A percentile compares a stretch with the other conserved stretches of the same genome.
Evolutionary conservation across 2,797 vertebrate genomes (phyloP).

Genomic region (Delichon dasypus): DNA sequence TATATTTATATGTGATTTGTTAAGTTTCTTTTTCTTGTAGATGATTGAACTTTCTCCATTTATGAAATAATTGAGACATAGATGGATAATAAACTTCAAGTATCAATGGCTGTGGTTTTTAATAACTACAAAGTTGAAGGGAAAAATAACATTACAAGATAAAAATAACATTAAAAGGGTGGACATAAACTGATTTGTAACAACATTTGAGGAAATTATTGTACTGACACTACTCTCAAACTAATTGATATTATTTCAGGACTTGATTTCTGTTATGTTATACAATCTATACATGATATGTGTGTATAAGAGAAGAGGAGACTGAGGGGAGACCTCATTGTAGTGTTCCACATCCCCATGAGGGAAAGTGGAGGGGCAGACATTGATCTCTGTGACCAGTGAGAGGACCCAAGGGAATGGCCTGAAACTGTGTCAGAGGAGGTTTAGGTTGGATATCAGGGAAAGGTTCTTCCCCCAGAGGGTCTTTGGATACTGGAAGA

Average conservation of each 20-base stretch:
- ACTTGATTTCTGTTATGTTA: neutral
- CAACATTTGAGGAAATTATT: neutral
- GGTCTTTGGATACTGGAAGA: neutral
- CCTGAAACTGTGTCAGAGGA: neutral
- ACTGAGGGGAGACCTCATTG: neutral
- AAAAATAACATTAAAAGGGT: neutral
- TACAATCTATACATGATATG: neutral
- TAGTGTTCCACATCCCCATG: accelerated
- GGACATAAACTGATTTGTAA: neutral
- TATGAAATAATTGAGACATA: neutral
- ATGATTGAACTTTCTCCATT: neutral
- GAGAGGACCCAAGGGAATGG: neutral
- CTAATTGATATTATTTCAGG: neutral
- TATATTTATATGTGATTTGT: neutral
- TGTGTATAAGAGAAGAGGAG: neutral
- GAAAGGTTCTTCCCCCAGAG: neutral
- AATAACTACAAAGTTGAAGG: neutral
- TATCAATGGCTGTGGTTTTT: neutral
- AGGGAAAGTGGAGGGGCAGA: neutral
- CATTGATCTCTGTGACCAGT: neutral
- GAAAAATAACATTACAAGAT: neutral
- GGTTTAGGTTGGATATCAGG: neutral
- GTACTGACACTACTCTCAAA: neutral
- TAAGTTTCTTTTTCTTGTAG: neutral
- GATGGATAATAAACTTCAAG: neutral